A percentile compares a stretch with the other conserved stretches of the same genome.
These are phyloP conservation scores for Lagopus leucura DNA, from an alignment of 2,113 vertebrate species.

Conservation along the genomic window DNA sequence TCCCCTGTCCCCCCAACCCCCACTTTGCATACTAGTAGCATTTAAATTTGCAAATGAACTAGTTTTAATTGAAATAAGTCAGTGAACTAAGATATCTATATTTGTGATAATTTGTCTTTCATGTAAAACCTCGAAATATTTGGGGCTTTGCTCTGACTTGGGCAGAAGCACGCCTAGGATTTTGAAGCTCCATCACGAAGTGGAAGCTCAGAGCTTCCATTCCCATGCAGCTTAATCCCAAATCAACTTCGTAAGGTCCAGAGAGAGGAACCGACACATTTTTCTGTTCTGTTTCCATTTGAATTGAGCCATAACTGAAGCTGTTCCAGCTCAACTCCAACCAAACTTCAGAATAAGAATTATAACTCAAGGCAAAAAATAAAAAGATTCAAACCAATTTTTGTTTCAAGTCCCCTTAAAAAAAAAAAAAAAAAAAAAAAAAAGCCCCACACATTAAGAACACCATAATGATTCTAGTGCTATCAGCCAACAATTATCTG, in stretches of 20 bases:
- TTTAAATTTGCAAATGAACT: background rate
- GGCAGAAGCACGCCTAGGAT: background rate
- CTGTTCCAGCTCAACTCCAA: background rate
- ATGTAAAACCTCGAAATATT: background rate
- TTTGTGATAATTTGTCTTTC: background rate
- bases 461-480: background rate
- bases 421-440: background rate
- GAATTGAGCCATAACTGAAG: conserved; percentile 1
- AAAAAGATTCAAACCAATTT: background rate
- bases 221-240: conserved; percentile 5
- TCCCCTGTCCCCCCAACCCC: too few relatives aligned
- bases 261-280: background rate
- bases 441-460: background rate
- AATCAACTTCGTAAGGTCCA: background rate
- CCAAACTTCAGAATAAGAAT: background rate
- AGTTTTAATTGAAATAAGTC: background rate
- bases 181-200: background rate
- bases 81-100: background rate
- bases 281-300: conserved; percentile 22
- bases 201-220: background rate
- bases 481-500: background rate
- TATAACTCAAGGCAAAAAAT: background rate
- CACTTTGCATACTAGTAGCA: background rate
- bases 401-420: background rate
- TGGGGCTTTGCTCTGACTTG: background rate